Base-by-base conservation (phyloP, 2,888 invertebrate species). In the Ligdia adustata region DNA sequence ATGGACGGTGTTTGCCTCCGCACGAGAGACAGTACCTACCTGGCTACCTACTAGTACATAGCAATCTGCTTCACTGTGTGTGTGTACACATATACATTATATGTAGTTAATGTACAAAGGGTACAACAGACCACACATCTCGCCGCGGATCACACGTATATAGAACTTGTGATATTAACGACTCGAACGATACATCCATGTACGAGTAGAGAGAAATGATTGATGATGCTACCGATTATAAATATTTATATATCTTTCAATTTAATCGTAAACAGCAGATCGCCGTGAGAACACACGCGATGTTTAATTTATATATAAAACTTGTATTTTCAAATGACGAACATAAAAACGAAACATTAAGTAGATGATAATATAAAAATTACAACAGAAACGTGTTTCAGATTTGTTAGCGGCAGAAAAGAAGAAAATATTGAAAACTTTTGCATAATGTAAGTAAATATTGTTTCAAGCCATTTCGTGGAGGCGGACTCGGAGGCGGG, bases 1-100 rank as follows among this genome's bases (percentile, higher is more conserved):
- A 41, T 37, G 13, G 39, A 13, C 20, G 37, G 37, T 16, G 26
- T 18, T 2, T 11, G 15, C n/a, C n/a, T n/a, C n/a, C n/a, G n/a
- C n/a, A n/a, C n/a, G n/a, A n/a, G n/a, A n/a, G n/a, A n/a, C n/a
- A n/a, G n/a, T n/a, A n/a, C n/a, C n/a, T n/a, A n/a, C n/a, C n/a
- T n/a, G n/a, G n/a, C n/a, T n/a, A n/a, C n/a, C n/a, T n/a, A n/a
- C n/a, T n/a, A n/a, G n/a, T n/a, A n/a, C n/a, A n/a, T n/a, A n/a
- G n/a, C n/a, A n/a, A n/a, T n/a, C n/a, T n/a, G n/a, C n/a, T n/a
- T n/a, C n/a, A n/a, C n/a, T n/a, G n/a, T n/a, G n/a, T n/a, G n/a
- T n/a, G n/a, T n/a, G n/a, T n/a, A n/a, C n/a, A n/a, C n/a, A n/a
- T n/a, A n/a, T n/a, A n/a, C n/a, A n/a, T n/a, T n/a, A n/a, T n/a